Evolutionary conservation across 1,140 invertebrate species (phyloP).

Genomic region (Venustaconcha ellipsiformis): DNA sequence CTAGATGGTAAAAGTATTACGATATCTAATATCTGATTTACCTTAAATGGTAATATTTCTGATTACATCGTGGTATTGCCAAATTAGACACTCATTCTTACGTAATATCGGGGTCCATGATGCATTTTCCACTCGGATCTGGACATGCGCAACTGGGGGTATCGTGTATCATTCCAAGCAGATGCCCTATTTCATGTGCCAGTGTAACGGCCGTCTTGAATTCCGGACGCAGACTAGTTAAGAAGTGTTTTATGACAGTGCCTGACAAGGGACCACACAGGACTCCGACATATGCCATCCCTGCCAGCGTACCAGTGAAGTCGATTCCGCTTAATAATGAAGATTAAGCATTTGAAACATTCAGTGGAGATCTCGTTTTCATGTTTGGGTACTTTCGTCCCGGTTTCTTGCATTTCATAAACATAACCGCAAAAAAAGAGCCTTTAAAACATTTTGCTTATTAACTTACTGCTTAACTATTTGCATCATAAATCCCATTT

Average conservation of each 20-base stretch:
- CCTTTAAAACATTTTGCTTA: too few species aligned
- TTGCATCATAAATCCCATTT: too few species aligned
- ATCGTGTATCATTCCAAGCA: slow-evolving; percentile 17
- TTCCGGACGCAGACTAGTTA: background rate
- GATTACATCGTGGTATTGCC: too few species aligned
- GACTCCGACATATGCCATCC: slow-evolving; percentile 15
- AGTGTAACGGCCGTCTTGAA: slow-evolving; percentile 10
- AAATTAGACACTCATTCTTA: background rate
- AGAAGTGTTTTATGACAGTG: slow-evolving; percentile 6
- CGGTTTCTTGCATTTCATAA: too few species aligned
- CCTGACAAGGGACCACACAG: slow-evolving; percentile 16
- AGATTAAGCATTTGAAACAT: background rate
- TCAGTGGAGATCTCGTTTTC: background rate
- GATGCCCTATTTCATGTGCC: slow-evolving; percentile 26
- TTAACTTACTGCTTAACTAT: too few species aligned
- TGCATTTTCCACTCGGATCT: background rate
- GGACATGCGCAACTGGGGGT: slow-evolving; percentile 1
- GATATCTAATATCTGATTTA: background rate
- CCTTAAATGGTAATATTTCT: background rate
- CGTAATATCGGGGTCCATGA: slow-evolving; percentile 13
- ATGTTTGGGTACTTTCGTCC: too few species aligned
- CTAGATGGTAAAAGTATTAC: too few species aligned
- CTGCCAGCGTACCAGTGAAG: slow-evolving; percentile 9
- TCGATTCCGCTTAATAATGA: slow-evolving; percentile 3
- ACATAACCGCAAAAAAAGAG: too few species aligned